Conservation (phyloP, 2,113 vertebrate genomes). For the Myotis yumanensis region DNA sequence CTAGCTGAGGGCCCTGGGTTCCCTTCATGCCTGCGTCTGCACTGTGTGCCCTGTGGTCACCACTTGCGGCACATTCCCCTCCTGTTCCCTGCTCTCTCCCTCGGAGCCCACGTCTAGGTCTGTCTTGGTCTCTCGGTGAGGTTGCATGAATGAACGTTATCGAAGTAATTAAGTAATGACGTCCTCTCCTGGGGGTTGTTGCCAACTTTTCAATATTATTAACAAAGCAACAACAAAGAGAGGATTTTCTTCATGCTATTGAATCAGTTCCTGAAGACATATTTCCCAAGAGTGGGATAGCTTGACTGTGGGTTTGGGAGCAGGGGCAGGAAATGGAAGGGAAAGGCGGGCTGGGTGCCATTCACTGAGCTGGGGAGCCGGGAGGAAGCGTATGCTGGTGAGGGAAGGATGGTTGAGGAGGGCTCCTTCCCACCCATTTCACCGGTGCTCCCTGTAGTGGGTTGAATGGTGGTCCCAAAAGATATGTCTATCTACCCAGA, state of each 20-base stretch:
- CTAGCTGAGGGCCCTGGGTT: neutral
- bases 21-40: neutral
- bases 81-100: neutral
- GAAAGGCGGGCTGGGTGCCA: accelerated
- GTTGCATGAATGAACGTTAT: neutral
- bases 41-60: neutral
- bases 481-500: neutral
- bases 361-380: neutral
- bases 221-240: neutral
- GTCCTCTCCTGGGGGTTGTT: conserved; percentile 9
- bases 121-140: neutral
- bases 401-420: accelerated
- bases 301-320: neutral
- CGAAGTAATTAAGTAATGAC: conserved; percentile 39
- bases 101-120: accelerated
- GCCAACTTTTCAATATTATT: neutral
- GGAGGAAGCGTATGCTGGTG: accelerated
- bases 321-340: neutral
- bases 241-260: neutral
- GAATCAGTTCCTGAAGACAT: neutral
- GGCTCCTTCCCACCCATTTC: neutral
- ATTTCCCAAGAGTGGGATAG: neutral
- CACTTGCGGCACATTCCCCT: neutral
- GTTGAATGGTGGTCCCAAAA: neutral
- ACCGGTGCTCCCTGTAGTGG: neutral